Base-by-base conservation (phyloP, 1,140 invertebrate species). In the Drosophila arizonae region DNA sequence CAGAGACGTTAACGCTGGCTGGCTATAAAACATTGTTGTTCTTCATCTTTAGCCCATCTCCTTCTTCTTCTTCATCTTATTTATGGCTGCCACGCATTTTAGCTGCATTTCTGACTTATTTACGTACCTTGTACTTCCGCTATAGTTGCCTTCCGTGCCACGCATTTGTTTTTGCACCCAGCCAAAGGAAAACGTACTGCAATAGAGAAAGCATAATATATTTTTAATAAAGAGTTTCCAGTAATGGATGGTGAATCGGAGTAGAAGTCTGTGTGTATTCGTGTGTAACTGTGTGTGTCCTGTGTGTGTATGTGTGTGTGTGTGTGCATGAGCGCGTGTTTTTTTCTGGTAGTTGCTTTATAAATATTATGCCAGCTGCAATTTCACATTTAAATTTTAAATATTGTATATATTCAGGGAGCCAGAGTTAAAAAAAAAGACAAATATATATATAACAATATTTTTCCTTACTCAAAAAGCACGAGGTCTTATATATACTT, bases 71-170 rank as follows among this genome's bases (percentile, higher is more conserved):
- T 24, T 24, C 60, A 0, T 52, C 62, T 73, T 81, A 81, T 81
- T 86, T 79, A 87, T 74, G 65, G n/a, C 48, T 24, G 36, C 28
- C 64, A 52, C 51, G 76, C 69, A 71, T 54, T 81, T 81, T 41
- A 36, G 79, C 62, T 76, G 76, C 78, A 52, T 52, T 82, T 57
- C 39, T 76, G 63, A 76, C 62, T 79, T 81, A 79, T 81, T 86
- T 76, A 86, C 78, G 69, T 79, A 86, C 82, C 79, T 82, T 15
- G 52, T n/a, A 65, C 73, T 68, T 76, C 68, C 73, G 57, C 65
- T 55, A 26, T 63, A 68, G 52, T 61, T 66, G 52, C 28, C 61
- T 45, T 26, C 54, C 2, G 56, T 58, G 13, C 21, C 15, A 45
- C 56, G 48, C 61, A 63, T 63, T 63, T 63, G 48, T 52, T 48